Evolutionary conservation across 1,140 invertebrate species (phyloP), one percentile per base, ranked within the genome.

Genomic region (Calliphora vicina): DNA sequence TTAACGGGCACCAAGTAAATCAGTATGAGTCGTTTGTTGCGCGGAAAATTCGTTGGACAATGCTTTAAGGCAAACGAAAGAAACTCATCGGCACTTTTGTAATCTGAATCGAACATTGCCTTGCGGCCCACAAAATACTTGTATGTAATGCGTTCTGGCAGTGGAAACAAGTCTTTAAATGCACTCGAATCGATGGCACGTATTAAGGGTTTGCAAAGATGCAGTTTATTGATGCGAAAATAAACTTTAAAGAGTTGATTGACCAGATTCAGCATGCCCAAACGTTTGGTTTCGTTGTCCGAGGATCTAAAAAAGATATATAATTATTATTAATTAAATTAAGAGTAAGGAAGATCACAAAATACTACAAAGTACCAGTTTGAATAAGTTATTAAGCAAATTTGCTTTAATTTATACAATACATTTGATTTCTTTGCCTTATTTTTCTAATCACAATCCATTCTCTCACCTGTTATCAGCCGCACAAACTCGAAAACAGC

Each of bases 231-330:
- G 50, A 99, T 99, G 85, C 95, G 94, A 89, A 99, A 99, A 91
- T 99, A 99, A 4, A 99, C 97, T 92, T 99, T 99, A 82, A 99
- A 96, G 13, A 99, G 92, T 90, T 99, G 98, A 92, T 99, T 99
- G 0, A 99, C 97, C 61, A 99, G 91, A 86, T 95, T 95, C 86
- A 99, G 91, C 97, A 99, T 99, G 84, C 98, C 98, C 93, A 97
- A 95, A 88, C 97, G 94, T 91, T 99, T 99, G 0, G 97, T 97
- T 78, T 97, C 96, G 84, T 96, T 94, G 85, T 97, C 96, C 0
- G 96, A 94, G 25, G 96, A 94, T 80, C 96, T 93, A 76, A 25
- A 45, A 43, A 78, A 10, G 6, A 72, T 9, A 81, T 13, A 80
- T 15, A 20, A 12, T 78, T 26, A n/a, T n/a, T n/a, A n/a, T n/a